Conservation (phyloP, 2,888 invertebrate species). For the Parascotia fuliginaria region DNA sequence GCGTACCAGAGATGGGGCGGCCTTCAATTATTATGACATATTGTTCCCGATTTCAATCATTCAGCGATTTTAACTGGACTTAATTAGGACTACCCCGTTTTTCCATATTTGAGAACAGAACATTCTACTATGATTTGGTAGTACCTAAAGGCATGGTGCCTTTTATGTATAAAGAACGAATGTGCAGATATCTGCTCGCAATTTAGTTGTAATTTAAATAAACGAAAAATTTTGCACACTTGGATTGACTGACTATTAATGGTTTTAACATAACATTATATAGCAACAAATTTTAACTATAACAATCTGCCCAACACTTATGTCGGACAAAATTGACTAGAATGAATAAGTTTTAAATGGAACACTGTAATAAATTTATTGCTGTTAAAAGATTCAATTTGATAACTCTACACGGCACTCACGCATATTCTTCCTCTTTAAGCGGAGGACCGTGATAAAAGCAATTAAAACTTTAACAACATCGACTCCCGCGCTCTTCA, state of each 20-base stretch:
- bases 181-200: too few relatives aligned
- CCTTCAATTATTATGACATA: constrained; percentile 74
- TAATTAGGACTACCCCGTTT: constrained; percentile 33
- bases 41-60: constrained; percentile 73
- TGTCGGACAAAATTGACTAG: too few relatives aligned
- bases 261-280: too few relatives aligned
- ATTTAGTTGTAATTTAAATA: too few relatives aligned
- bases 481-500: constrained; percentile 66
- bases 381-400: constrained; percentile 68
- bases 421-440: constrained; percentile 72
- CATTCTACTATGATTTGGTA: too few relatives aligned
- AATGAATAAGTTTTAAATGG: constrained; percentile 46
- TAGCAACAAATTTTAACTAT: too few relatives aligned
- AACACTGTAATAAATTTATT: constrained; percentile 49
- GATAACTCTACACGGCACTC: constrained; percentile 63
- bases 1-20: constrained; percentile 54
- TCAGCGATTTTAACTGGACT: constrained; percentile 59
- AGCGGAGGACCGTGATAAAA: constrained; percentile 74
- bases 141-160: too few relatives aligned
- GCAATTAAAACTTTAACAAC: constrained; percentile 82
- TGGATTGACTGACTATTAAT: too few relatives aligned
- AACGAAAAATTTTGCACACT: too few relatives aligned
- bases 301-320: too few relatives aligned
- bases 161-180: too few relatives aligned
- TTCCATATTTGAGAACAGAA: background rate